Conservation (phyloP, 2,113 vertebrate genomes). For the Ophthalmolycus amberensis region DNA sequence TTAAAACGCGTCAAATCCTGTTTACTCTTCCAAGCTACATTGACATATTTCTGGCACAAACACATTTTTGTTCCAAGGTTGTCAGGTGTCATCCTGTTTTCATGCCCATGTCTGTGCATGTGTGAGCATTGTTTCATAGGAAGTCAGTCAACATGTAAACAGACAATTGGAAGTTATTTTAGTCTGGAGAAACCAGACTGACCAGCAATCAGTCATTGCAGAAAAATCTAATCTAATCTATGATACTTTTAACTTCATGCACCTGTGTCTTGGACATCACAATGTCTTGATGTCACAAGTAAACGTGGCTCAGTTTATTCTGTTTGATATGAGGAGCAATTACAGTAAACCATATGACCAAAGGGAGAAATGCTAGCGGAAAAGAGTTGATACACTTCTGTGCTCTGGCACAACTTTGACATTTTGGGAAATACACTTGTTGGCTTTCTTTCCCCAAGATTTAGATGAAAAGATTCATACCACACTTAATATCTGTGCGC, state of each 20-base stretch:
- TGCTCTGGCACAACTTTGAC: neutral
- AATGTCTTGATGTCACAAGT: constrained; percentile 20
- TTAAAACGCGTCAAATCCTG: constrained; percentile 77
- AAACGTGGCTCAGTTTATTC: constrained; percentile 26
- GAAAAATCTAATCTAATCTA: constrained; percentile 21
- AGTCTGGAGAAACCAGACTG: constrained; percentile 38
- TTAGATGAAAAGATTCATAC: neutral
- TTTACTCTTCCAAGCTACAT: constrained; percentile 56
- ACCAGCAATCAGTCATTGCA: constrained; percentile 30
- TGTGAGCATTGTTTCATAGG: constrained; percentile 70
- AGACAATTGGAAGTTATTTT: constrained; percentile 69
- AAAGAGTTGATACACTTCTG: neutral
- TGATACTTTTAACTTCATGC: constrained; percentile 45
- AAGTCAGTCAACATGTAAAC: constrained; percentile 57
- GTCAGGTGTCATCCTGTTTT: constrained; percentile 86
- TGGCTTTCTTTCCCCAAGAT: neutral
- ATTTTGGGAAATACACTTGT: neutral
- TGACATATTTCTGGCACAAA: constrained; percentile 44
- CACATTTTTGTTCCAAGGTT: constrained; percentile 58
- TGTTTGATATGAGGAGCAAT: constrained; percentile 36
- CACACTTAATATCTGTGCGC: neutral
- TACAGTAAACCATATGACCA: constrained; percentile 3
- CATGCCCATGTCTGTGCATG: constrained; percentile 47
- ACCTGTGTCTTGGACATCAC: constrained; percentile 61
- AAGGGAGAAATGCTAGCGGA: neutral